These are phyloP conservation scores for Pogonus chalceus DNA, from an alignment of 1,140 invertebrate genomes.

Conservation along the genomic window DNA sequence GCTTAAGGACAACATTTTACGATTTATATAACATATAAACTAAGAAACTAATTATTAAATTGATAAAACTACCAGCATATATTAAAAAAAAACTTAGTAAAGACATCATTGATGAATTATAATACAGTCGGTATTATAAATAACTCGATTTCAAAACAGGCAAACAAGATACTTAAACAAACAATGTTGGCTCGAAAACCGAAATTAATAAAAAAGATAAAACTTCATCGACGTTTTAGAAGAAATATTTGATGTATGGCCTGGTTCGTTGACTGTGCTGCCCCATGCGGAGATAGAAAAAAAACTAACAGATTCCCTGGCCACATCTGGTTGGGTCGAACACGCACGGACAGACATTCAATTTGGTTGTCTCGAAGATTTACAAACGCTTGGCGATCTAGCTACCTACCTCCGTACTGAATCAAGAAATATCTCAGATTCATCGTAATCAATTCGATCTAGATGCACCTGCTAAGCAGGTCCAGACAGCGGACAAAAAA, in stretches of 20 bases:
- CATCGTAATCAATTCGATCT: slow-evolving; percentile 5
- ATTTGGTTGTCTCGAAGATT: slow-evolving; percentile 1
- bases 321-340: neutral
- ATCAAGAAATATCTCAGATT: neutral
- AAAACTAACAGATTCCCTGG: neutral
- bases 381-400: neutral
- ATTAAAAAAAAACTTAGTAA: too few species aligned
- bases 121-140: too few species aligned
- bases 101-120: too few species aligned
- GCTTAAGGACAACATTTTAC: too few species aligned
- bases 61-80: too few species aligned
- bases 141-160: too few species aligned
- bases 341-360: neutral
- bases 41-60: too few species aligned
- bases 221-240: neutral
- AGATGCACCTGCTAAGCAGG: slow-evolving; percentile 2
- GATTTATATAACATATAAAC: too few species aligned
- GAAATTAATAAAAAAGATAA: neutral
- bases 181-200: neutral
- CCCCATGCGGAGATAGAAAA: neutral
- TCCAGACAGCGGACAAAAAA: neutral
- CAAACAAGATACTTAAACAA: neutral
- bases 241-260: slow-evolving; percentile 1
- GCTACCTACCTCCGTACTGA: neutral
- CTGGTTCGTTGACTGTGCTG: neutral